Evolutionary conservation across 2,113 vertebrate species (phyloP), one percentile per base, ranked within the genome.

Genomic region (Colaptes auratus): DNA sequence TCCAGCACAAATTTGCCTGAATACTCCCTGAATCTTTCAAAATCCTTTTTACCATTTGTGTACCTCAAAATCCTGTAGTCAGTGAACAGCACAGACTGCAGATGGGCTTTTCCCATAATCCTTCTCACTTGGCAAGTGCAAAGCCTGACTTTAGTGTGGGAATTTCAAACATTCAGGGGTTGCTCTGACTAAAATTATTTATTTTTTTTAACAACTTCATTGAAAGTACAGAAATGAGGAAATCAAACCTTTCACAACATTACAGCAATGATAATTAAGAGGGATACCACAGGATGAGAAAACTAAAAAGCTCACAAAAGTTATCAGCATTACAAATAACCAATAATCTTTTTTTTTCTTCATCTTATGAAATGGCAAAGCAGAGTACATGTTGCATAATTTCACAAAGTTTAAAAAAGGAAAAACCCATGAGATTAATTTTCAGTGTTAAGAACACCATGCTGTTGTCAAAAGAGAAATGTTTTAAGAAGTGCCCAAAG

Each of bases 301-400:
- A n/a, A 63, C 3, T 21, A 55, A 89, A 88, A 48, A 16, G 9
- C 21, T 50, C 35, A 74, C 1, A 86, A 71, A 86, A 81, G 64
- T 14, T 33, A 81, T 18, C 58, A 77, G 13, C 10, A 18, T 11
- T 52, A 24, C 6, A 81, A 89, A 78, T 31, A 58, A 70, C 1
- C 4, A 79, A 35, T 48, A 69, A 27, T 58, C 10, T 67, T 35
- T 44, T 50, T n/a, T 11, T 28, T 9, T 18, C 12, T 83, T 70
- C 39, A 11, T 15, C 15, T 64, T 30, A 78, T 21, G 4, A 89
- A 91, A 84, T 10, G 4, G 10, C 14, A 89, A 91, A 75, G 10
- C 2, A 46, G 35, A 52, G 1, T 36, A 15, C 9, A n/a, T 15
- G 52, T 7, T 0, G 0, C 8, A 16, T 56, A 56, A 56, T 31